Evolutionary conservation across 2,888 invertebrate genomes (phyloP), one percentile per base, ranked within the genome.

Genomic region (Caradrina kadenii): DNA sequence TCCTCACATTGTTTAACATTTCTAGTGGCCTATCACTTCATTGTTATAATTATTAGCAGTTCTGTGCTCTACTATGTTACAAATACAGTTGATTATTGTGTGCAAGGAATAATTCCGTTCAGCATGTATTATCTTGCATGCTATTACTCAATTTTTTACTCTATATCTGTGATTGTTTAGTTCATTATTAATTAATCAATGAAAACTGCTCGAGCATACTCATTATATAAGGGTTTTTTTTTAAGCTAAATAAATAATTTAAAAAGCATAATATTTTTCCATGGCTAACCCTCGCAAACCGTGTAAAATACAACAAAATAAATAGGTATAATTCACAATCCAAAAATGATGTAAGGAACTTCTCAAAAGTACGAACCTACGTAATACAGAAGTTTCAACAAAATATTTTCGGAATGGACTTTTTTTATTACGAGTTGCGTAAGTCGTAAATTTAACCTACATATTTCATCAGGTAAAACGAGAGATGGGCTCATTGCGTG

Each of bases 401-500:
- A 73, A 77, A 73, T 70, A 68, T 76, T 70, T 71, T 80, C 66
- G 54, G 56, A 67, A 77, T 78, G 65, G 60, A 63, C 63, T 69
- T 78, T 73, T 73, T 80, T 73, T 78, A 79, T 81, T 73, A 81
- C 66, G 54, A 70, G 63, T 78, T 78, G 65, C 70, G 70, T 78
- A 81, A 79, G 65, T 79, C 82, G 66, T 78, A 80, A 80, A 81
- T 80, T 66, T 73, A 73, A 63, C 58, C 69, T 80, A 81, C 82
- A 81, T 81, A 80, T 81, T 81, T 80, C 82, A 81, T 80, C 74
- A 74, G 68, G 70, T 68, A 74, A 74, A 81, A 67, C 79, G 62
- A 69, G 82, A 79, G 79, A 82, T 80, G 69, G 80, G 71, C 62
- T 82, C 71, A 69, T 79, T 76, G 82, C 82, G 76, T 79, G 82